Evolutionary conservation across 2,888 invertebrate genomes (phyloP), one percentile per base, ranked within the genome.

Genomic region (Trypoxylon attenuatum): DNA sequence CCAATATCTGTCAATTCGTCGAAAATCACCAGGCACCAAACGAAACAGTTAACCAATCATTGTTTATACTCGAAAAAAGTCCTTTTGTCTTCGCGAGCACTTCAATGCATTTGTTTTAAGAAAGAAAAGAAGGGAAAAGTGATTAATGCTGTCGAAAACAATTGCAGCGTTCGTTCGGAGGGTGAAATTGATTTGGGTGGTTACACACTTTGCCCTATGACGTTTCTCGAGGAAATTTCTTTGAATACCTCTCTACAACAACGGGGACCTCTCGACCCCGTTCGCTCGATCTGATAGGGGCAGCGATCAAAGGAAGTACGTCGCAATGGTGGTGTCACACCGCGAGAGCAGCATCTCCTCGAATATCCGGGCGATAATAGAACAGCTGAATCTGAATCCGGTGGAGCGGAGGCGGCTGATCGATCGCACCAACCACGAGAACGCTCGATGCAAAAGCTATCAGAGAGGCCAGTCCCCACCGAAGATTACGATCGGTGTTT

Each of bases 281-380:
- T 25, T 16, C 5, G 25, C 1, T 13, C 0, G 18, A 42, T 10
- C 42, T 6, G 15, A 22, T 21, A 6, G 43, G 5, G 29, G 23
- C 29, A 22, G 38, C 2, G 16, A 41, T 5, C 21, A 13, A 2
- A 25, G 10, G 57, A 59, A 21, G 47, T n/a, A n/a, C n/a, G n/a
- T n/a, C n/a, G n/a, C n/a, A n/a, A 86, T 86, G 87, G 85, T 87
- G 45, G 81, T 85, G 78, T 83, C 84, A n/a, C 86, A 81, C 41
- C 82, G 84, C 29, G 85, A 85, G 67, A 69, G 80, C 23, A 80
- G 74, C 65, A 86, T 87, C 50, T 86, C 86, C 47, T 81, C 85
- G 25, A 86, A 86, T 69, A 87, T 87, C 49, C 79, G 86, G 16
- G 86, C 86, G 68, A 85, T 86, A 72, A 87, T 87, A 77, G 84